phyloP scores from a whole-genome alignment of 92 coral and sea anemone genomes.

The Paramuricea clavata region DNA sequence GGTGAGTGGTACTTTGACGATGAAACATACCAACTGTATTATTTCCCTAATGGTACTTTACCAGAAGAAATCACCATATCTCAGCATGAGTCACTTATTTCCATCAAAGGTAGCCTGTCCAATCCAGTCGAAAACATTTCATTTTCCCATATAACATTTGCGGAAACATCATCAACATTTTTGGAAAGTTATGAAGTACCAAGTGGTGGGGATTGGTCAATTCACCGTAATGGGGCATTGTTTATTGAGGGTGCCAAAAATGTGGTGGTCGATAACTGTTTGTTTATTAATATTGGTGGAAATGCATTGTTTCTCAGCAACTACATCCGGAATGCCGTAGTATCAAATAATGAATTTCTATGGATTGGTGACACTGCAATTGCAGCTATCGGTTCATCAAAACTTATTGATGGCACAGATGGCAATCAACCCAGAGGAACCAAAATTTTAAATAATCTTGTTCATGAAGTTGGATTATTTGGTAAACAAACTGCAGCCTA shows the following conservation, averaged over 20 bases:
- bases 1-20: conserved; percentile 53
- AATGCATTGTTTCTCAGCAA: conserved; percentile 48
- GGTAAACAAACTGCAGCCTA: conserved; percentile 52
- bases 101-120: conserved; percentile 30
- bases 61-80: conserved; percentile 50
- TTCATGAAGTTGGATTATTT: conserved; percentile 47
- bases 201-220: conserved; percentile 54
- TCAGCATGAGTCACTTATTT: conserved; percentile 40
- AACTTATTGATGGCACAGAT: conserved; percentile 48
- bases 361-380: conserved; percentile 52
- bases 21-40: conserved; percentile 43
- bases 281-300: conserved; percentile 41
- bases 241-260: conserved; percentile 40
- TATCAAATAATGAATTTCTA: conserved; percentile 47
- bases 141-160: conserved; percentile 29
- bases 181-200: conserved; percentile 49
- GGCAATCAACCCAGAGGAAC: conserved; percentile 46
- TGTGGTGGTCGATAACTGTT: conserved; percentile 19
- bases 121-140: conserved; percentile 28
- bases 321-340: conserved; percentile 35
- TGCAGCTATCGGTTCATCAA: conserved; percentile 38
- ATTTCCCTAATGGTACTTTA: conserved; percentile 31
- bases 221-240: conserved; percentile 44
- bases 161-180: conserved; percentile 48
- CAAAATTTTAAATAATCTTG: conserved; percentile 26